These are phyloP conservation scores for Cydia strobilella DNA, from an alignment of 1,140 invertebrate species.

Conservation along the genomic window DNA sequence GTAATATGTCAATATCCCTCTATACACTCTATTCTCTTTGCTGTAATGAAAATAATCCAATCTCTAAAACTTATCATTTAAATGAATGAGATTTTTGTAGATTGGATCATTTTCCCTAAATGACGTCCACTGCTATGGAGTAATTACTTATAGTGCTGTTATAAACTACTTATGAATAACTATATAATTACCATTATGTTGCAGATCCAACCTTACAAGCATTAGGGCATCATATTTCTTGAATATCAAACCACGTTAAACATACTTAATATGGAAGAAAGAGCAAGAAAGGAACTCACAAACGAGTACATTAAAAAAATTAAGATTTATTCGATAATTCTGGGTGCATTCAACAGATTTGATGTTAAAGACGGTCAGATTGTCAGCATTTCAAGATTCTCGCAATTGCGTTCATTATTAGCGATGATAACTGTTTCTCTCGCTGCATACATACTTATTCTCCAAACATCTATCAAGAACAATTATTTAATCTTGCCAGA, in stretches of 20 bases:
- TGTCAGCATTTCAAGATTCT: conserved; percentile 27
- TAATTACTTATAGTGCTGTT: no score
- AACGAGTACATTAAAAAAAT: conserved; percentile 47
- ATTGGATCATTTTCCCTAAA: no score
- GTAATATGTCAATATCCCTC: no score
- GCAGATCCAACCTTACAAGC: neutral
- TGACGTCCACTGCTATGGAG: no score
- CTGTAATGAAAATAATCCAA: no score
- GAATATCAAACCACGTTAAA: neutral
- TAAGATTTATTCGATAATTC: conserved; percentile 36
- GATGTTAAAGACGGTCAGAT: conserved; percentile 43
- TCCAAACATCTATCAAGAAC: conserved; percentile 27
- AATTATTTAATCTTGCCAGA: conserved; percentile 42
- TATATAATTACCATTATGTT: neutral
- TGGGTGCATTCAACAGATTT: conserved; percentile 50
- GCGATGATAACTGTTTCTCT: neutral
- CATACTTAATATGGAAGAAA: neutral
- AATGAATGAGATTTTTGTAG: no score
- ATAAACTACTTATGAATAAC: no score
- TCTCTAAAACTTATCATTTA: no score
- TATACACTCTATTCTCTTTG: no score
- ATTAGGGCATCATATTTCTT: neutral
- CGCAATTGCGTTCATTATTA: neutral
- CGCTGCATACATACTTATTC: neutral
- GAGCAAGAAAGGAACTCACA: conserved; percentile 36